A percentile compares a stretch with the other conserved stretches of the same genome.
Conservation (phyloP, 2,797 vertebrate genomes). For the Rhinatrema bivittatum region DNA sequence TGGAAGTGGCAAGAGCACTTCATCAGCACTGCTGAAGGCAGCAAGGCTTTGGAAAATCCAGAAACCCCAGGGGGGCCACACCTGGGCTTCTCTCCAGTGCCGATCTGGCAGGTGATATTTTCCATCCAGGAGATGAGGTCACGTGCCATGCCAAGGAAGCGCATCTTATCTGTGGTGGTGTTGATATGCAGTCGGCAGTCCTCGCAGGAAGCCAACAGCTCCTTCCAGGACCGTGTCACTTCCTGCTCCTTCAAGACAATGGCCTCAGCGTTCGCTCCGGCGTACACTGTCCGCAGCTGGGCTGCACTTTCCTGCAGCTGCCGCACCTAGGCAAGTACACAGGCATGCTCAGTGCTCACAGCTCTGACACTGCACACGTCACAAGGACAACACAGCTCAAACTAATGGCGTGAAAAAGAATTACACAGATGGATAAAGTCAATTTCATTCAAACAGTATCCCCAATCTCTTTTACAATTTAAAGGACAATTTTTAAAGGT, state of each 20-base stretch:
- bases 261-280: conserved; percentile 83
- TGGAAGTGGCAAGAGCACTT: too few species aligned
- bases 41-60: too few species aligned
- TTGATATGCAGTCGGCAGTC: conserved; percentile 85
- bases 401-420: too few species aligned
- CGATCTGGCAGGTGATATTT: conserved; percentile 80
- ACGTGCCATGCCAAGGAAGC: conserved; percentile 73
- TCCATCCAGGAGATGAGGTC: conserved; percentile 94
- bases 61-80: too few species aligned
- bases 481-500: too few species aligned
- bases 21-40: too few species aligned
- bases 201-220: conserved; percentile 81
- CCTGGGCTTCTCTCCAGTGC: conserved; percentile 85
- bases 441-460: too few species aligned
- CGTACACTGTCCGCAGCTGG: conserved; percentile 86
- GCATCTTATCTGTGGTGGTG: conserved; percentile 79
- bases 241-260: conserved; percentile 84
- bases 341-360: neutral
- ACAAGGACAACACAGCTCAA: too few species aligned
- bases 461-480: too few species aligned
- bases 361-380: too few species aligned
- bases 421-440: too few species aligned
- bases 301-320: conserved; percentile 88
- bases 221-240: conserved; percentile 83
- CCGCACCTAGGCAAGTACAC: conserved; percentile 57